Conservation (phyloP, 2,797 vertebrate species). For the Sebastes trivittatus region DNA sequence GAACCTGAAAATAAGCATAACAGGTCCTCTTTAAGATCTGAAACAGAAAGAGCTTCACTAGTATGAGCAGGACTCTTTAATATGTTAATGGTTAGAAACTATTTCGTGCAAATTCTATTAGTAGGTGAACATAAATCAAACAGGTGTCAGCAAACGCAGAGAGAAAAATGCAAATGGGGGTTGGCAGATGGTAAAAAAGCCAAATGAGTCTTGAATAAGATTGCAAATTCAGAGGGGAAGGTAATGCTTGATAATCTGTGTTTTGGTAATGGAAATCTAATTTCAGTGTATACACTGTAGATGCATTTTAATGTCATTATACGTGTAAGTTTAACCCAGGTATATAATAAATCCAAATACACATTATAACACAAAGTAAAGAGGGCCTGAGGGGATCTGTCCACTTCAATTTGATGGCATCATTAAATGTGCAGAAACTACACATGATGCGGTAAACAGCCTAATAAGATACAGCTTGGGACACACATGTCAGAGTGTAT, state of each 20-base stretch:
- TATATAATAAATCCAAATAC: neutral
- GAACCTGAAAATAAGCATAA: too few relatives aligned
- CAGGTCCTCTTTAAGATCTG: too few relatives aligned
- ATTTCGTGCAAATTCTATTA: neutral
- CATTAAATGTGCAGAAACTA: conserved; percentile 4
- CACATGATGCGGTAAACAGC: neutral
- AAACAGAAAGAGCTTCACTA: neutral
- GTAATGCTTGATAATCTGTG: neutral
- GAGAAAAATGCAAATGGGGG: neutral
- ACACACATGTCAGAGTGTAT: conserved; percentile 40
- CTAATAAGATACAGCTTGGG: neutral
- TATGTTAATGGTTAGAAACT: neutral
- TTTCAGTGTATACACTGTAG: neutral
- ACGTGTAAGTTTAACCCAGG: neutral
- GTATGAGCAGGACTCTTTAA: neutral
- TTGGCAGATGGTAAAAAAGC: neutral
- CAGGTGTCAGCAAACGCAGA: neutral
- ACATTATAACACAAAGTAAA: neutral
- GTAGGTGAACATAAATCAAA: neutral
- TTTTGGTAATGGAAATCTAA: neutral
- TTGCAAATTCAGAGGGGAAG: neutral
- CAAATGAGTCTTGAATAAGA: neutral
- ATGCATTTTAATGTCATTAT: neutral
- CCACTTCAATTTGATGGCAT: neutral
- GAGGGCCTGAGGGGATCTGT: neutral